Base-by-base conservation (phyloP, 1,140 invertebrate genomes). In the Aphelenchoides besseyi region DNA sequence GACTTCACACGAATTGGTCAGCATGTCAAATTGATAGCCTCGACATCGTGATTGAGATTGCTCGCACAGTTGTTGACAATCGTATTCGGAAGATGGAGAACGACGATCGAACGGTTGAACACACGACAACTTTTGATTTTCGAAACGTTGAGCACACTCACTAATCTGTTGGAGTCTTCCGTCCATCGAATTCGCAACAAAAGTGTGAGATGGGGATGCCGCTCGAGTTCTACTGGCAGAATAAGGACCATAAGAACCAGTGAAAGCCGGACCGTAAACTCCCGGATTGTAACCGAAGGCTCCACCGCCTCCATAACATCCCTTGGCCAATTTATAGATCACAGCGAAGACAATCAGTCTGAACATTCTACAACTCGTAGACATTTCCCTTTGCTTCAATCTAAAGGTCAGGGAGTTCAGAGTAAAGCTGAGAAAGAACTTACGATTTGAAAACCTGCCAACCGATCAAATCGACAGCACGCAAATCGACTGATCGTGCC, bases 51-150 rank as follows among this genome's bases (percentile, higher is more conserved):
- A 23, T 26, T 9, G n/a, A n/a, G 73, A 59, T 29, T 72, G 53
- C 30, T 30, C 62, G 41, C 74, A 76, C n/a, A 70, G 29, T 53
- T 64, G 73, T 29, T 76, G 73, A 55, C 75, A 76, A 29, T 76
- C 75, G 3, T 26, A 12, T 41, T 76, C 77, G 32, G 12, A 61
- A n/a, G 76, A 53, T 5, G 76, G 70, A 18, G 77, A 70, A 29
- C 72, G 16, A 3, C 63, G 53, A 16, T 76, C 75, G 62, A 76
- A 74, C 8, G 75, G 61, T 33, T 69, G 23, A n/a, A 73, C 75
- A 66, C 75, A 76, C 9, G 28, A 41, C 12, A 76, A 18, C 8
- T 36, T 33, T 23, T 53, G 57, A 62, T 76, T 72, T 18, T 28
- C 3, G 57, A 55, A 79, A 26, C 72, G 76, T 30, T 61, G 59